phyloP scores from a whole-genome alignment of 2,113 vertebrate genomes.

The Oncorhynchus keta region DNA sequence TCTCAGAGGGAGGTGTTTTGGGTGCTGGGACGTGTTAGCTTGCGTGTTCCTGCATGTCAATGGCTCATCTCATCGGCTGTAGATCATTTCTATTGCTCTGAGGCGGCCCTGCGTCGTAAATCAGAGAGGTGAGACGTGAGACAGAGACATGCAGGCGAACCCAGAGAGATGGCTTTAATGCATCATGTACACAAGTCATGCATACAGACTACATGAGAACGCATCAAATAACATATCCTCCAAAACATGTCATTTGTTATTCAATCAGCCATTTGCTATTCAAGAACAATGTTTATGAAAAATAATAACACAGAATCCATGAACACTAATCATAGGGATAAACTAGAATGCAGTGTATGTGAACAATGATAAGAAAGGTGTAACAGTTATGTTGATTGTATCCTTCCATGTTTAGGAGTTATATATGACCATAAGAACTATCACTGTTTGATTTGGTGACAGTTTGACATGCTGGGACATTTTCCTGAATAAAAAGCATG shows the following conservation, averaged over 20 bases:
- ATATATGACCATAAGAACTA: neutral
- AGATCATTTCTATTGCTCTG: constrained; percentile 23
- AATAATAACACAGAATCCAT: neutral
- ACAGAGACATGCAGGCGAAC: neutral
- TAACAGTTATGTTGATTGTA: neutral
- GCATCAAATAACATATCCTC: neutral
- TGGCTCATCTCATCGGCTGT: constrained; percentile 23
- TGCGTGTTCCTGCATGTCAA: neutral
- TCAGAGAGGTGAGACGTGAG: neutral
- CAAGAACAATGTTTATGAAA: neutral
- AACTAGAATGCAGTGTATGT: neutral
- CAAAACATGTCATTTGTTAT: neutral
- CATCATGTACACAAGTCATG: neutral
- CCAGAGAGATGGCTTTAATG: neutral
- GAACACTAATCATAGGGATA: neutral
- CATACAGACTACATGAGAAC: neutral
- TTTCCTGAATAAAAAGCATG: no score
- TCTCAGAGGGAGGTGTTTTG: neutral
- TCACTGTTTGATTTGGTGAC: neutral
- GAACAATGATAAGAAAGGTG: no score
- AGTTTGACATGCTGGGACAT: neutral
- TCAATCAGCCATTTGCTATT: no score
- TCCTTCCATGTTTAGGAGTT: neutral
- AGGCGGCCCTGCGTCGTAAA: neutral
- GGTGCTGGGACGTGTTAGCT: neutral